Conservation (phyloP, 2,888 invertebrate species). For the Bembecia ichneumoniformis region DNA sequence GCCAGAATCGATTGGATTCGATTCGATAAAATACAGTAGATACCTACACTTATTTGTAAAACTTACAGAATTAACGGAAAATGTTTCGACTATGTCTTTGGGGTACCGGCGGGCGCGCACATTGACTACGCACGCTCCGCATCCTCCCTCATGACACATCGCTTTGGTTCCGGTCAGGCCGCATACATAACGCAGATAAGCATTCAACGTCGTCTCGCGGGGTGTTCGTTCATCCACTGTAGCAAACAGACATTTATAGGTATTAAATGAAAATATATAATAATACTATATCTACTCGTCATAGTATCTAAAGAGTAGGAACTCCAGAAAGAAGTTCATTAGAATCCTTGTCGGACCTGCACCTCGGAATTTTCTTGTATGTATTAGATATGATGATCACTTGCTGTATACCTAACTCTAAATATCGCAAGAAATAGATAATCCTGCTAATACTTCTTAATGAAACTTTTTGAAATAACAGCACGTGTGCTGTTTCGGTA, state of each 20-base stretch:
- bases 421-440: too few species aligned
- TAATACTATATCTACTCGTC: too few species aligned
- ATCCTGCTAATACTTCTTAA: too few species aligned
- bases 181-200: conserved; percentile 73
- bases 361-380: too few species aligned
- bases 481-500: too few species aligned
- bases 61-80: conserved; percentile 56
- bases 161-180: conserved; percentile 77
- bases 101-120: conserved; percentile 41
- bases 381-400: too few species aligned
- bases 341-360: too few species aligned
- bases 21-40: not conserved
- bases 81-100: conserved; percentile 33
- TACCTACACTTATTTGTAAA: not conserved
- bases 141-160: conserved; percentile 57
- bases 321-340: too few species aligned
- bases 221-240: conserved; percentile 41
- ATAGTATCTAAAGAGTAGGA: too few species aligned
- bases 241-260: conserved; percentile 4
- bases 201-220: conserved; percentile 72
- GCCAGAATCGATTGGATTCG: too few species aligned
- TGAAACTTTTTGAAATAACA: too few species aligned
- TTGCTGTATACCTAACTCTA: too few species aligned
- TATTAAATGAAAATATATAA: not conserved
- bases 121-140: conserved; percentile 51